phyloP scores from a whole-genome alignment of 2,113 vertebrate genomes.

The Cyprinodon variegatus region DNA sequence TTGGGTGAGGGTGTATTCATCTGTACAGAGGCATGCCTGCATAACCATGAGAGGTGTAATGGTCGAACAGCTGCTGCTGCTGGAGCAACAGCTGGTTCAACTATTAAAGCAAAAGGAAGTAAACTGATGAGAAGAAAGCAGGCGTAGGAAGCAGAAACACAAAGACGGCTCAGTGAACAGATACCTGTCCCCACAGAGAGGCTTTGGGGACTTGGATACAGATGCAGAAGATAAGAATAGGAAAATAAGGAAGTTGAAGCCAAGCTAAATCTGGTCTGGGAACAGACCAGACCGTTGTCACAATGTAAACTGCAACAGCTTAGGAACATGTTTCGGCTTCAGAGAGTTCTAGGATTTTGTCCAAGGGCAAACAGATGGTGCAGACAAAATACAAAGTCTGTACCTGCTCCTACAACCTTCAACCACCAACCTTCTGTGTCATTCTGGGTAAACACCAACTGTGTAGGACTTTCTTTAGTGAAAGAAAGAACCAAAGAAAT shows the following conservation, averaged over 20 bases:
- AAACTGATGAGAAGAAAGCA: slow-evolving; percentile 27
- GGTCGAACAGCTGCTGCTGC: slow-evolving; percentile 46
- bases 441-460: neutral
- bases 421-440: neutral
- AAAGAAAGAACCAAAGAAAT: neutral
- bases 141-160: slow-evolving; percentile 13
- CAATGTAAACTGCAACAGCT: slow-evolving; percentile 22
- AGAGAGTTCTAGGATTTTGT: slow-evolving; percentile 21
- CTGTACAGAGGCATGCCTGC: slow-evolving; percentile 21
- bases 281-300: slow-evolving; percentile 31
- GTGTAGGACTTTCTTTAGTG: neutral
- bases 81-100: slow-evolving; percentile 58
- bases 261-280: slow-evolving; percentile 30
- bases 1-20: slow-evolving; percentile 10
- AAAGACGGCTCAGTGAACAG: slow-evolving; percentile 30
- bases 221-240: slow-evolving; percentile 11
- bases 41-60: slow-evolving; percentile 35
- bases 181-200: slow-evolving; percentile 45
- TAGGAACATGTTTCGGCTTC: slow-evolving; percentile 10
- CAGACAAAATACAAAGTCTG: slow-evolving; percentile 43
- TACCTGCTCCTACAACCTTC: neutral
- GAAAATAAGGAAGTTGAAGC: slow-evolving; percentile 26
- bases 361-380: slow-evolving; percentile 39
- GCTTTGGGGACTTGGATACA: slow-evolving; percentile 26
- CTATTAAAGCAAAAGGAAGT: slow-evolving; percentile 49